Percentiles rank a stretch among this genome's conserved stretches.
Evolutionary conservation across 2,888 invertebrate genomes (phyloP).

Genomic region (Amiota minor): DNA sequence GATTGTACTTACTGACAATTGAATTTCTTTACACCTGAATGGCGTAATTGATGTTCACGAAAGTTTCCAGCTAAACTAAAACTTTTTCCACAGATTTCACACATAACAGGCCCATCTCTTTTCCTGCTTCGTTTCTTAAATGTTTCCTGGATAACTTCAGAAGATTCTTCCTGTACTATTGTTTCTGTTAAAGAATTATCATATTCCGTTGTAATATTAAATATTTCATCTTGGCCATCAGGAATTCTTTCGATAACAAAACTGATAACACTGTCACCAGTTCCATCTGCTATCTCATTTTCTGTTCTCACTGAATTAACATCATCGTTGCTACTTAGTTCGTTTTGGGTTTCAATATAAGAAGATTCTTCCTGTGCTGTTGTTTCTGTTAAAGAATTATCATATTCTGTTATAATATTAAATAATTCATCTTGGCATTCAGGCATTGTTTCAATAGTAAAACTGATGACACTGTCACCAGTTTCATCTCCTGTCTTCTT

Average conservation of each 20-base stretch:
- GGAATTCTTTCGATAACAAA: constrained; percentile 9
- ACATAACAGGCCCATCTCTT: constrained; percentile 37
- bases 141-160: too few species aligned
- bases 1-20: constrained; percentile 50
- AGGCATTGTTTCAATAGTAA: not conserved
- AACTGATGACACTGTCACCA: not conserved
- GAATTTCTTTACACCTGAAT: constrained; percentile 54
- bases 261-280: not conserved
- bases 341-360: not conserved
- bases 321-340: not conserved
- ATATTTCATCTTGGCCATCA: not conserved
- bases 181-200: not conserved
- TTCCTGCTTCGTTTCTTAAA: not conserved
- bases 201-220: not conserved
- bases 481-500: not conserved
- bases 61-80: constrained; percentile 51
- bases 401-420: not conserved
- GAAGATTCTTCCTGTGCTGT: not conserved
- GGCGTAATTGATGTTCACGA: constrained; percentile 47
- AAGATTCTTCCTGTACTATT: too few species aligned
- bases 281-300: not conserved
- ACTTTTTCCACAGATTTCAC: constrained; percentile 54
- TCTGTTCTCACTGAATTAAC: not conserved
- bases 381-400: not conserved
- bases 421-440: not conserved